These are phyloP conservation scores for Lepidonotus clava DNA, from an alignment of 2,888 invertebrate genomes.

Conservation along the genomic window DNA sequence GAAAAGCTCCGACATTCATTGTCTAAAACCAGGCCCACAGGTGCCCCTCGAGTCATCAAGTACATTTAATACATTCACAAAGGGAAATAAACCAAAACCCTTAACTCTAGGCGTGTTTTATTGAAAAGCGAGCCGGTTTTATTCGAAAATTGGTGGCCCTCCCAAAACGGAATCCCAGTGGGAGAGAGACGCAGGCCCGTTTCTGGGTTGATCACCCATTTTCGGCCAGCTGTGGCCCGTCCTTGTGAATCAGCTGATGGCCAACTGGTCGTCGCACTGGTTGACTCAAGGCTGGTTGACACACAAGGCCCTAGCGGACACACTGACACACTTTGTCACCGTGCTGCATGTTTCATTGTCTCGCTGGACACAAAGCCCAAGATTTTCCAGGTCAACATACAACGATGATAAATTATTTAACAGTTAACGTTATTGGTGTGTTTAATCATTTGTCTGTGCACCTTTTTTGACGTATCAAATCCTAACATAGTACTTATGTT, in stretches of 20 bases:
- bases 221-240: slow-evolving; percentile 17
- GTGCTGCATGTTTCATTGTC: background rate
- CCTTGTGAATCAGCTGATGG: slow-evolving; percentile 6
- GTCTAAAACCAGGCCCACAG: background rate
- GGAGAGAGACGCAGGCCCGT: background rate
- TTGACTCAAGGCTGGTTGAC: background rate
- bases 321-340: background rate
- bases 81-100: too few relatives aligned
- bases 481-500: too few relatives aligned
- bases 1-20: background rate
- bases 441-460: too few relatives aligned
- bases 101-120: too few relatives aligned
- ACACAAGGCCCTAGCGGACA: background rate
- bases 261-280: background rate
- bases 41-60: too few relatives aligned
- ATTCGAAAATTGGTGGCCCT: too few relatives aligned
- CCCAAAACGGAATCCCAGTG: background rate
- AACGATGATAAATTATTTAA: too few relatives aligned
- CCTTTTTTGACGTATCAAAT: too few relatives aligned
- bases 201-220: background rate
- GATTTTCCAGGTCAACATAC: too few relatives aligned
- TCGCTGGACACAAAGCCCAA: background rate
- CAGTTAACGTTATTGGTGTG: too few relatives aligned
- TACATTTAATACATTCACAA: too few relatives aligned
- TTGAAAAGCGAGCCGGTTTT: too few relatives aligned